Conservation (phyloP, 2,888 invertebrate species). For the Trichogramma evanescens region DNA sequence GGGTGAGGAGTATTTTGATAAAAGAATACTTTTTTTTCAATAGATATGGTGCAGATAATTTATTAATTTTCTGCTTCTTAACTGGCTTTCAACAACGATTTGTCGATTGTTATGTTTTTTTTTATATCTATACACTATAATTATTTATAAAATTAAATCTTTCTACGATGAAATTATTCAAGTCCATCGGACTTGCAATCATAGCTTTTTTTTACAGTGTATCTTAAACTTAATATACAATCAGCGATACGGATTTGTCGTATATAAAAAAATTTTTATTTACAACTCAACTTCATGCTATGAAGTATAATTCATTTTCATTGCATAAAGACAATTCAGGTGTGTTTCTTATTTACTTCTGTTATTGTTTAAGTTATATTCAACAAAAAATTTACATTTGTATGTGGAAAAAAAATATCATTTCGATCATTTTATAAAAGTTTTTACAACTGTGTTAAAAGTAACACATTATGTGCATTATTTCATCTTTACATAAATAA, state of each 20-base stretch:
- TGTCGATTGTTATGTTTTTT: not conserved
- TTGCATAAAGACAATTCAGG: too few species aligned
- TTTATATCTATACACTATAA: slow-evolving; percentile 5
- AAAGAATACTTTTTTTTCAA: too few species aligned
- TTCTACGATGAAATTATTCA: slow-evolving; percentile 8
- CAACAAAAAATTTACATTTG: too few species aligned
- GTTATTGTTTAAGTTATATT: too few species aligned
- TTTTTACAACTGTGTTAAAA: too few species aligned
- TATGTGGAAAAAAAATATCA: too few species aligned
- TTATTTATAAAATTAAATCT: slow-evolving; percentile 19
- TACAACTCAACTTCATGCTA: slow-evolving; percentile 11
- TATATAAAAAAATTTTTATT: slow-evolving; percentile 18
- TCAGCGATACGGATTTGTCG: slow-evolving; percentile 10
- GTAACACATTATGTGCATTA: too few species aligned
- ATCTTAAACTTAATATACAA: slow-evolving; percentile 7
- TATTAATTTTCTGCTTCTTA: slow-evolving; percentile 12
- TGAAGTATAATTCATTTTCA: too few species aligned
- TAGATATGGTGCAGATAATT: slow-evolving; percentile 4
- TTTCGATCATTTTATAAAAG: too few species aligned
- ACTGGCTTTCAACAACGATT: slow-evolving; percentile 13
- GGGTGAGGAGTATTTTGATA: too few species aligned
- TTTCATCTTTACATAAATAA: not conserved
- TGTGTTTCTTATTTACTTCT: too few species aligned
- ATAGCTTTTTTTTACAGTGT: not conserved
- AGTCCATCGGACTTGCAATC: slow-evolving; percentile 4